Conservation (phyloP, 2,888 invertebrate species). For the Limnephilus auricula region DNA sequence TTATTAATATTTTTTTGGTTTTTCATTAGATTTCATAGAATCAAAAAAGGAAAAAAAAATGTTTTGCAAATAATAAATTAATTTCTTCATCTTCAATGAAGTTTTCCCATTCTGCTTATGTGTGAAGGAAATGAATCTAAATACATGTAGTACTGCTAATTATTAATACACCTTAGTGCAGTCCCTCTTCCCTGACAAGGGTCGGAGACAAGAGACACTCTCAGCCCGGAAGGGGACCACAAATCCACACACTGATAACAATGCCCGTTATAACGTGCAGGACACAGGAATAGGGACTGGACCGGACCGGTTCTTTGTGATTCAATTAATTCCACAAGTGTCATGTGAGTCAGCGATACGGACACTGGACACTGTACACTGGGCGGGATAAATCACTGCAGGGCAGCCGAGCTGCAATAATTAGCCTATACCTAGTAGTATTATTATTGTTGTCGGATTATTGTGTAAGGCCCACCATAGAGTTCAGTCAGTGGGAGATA, state of each 20-base stretch:
- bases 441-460: background rate
- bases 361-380: background rate
- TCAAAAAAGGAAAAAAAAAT: too few relatives aligned
- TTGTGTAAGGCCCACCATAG: background rate
- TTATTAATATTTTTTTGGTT: too few relatives aligned
- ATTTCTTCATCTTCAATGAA: background rate
- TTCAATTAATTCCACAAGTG: constrained; percentile 13
- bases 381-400: background rate
- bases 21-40: too few relatives aligned
- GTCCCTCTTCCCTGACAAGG: background rate
- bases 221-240: background rate
- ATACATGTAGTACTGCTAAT: background rate
- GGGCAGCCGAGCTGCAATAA: background rate
- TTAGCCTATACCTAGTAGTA: background rate
- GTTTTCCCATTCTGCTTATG: background rate
- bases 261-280: background rate
- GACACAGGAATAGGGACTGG: background rate
- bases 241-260: background rate
- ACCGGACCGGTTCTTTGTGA: background rate
- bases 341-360: background rate
- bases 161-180: background rate
- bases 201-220: background rate
- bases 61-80: too few relatives aligned
- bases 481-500: too few relatives aligned
- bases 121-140: background rate